These are phyloP conservation scores for Neostethus bicornis DNA, from an alignment of 2,797 vertebrate species.

Conservation along the genomic window DNA sequence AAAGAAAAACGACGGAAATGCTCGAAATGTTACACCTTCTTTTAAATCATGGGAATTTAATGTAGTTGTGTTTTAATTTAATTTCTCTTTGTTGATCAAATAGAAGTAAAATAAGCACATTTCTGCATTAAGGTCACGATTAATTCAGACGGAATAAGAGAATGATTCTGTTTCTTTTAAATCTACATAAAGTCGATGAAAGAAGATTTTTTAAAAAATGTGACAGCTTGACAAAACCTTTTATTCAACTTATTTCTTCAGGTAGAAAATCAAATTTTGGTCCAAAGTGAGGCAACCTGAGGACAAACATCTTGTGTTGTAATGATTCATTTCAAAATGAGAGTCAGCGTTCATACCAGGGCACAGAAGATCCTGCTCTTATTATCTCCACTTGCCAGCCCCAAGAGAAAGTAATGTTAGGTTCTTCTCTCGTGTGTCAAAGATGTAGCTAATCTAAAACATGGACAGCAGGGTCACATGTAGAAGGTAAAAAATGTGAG, in stretches of 20 bases:
- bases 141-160: not conserved
- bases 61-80: not conserved
- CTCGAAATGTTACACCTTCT: not conserved
- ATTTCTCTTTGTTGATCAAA: not conserved
- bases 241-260: not conserved
- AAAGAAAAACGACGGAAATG: not conserved
- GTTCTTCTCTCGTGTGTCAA: not conserved
- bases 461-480: not conserved
- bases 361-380: not conserved
- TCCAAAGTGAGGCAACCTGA: not conserved
- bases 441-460: not conserved
- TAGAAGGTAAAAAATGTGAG: no score
- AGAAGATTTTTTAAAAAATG: slow-evolving; percentile 1
- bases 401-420: not conserved
- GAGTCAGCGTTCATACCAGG: not conserved
- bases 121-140: not conserved
- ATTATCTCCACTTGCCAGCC: not conserved
- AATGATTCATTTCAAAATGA: slow-evolving; percentile 1
- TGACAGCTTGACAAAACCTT: not conserved
- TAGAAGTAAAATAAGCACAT: not conserved
- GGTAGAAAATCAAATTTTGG: not conserved
- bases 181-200: not conserved
- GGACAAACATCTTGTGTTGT: not conserved
- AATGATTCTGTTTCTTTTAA: slow-evolving; percentile 2
- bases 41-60: not conserved